Evolutionary conservation across 2,888 invertebrate species (phyloP).

Genomic region (Caenorhabditis wallacei): DNA sequence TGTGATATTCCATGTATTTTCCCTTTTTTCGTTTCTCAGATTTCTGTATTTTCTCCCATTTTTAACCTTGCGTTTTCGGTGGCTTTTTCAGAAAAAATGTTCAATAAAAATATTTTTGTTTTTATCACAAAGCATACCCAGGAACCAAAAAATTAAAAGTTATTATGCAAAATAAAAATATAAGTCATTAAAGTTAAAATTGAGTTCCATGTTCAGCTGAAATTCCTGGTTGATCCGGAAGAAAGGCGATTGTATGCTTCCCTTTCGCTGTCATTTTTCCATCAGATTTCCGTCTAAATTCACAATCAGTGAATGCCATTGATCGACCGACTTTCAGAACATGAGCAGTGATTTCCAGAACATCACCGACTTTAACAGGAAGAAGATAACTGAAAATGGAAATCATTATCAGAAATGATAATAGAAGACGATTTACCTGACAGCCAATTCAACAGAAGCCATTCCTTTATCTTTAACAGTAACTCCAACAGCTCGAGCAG

Average conservation of each 20-base stretch:
- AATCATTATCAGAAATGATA: too few relatives aligned
- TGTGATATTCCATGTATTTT: constrained; percentile 33
- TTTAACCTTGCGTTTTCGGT: constrained; percentile 35
- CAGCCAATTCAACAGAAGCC: constrained; percentile 78
- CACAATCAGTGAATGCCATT: constrained; percentile 80
- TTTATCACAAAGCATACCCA: neutral
- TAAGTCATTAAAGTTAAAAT: constrained; percentile 32
- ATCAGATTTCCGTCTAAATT: constrained; percentile 79
- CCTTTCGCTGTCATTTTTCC: constrained; percentile 78
- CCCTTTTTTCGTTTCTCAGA: constrained; percentile 6
- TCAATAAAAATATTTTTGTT: constrained; percentile 22
- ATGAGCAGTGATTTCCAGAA: constrained; percentile 75
- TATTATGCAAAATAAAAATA: constrained; percentile 23
- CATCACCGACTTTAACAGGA: constrained; percentile 79
- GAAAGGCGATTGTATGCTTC: constrained; percentile 70
- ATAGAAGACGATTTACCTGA: constrained; percentile 76
- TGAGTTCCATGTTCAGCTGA: constrained; percentile 63
- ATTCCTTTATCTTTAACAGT: constrained; percentile 76
- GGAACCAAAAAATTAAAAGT: neutral
- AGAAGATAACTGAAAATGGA: constrained; percentile 78
- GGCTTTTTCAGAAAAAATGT: constrained; percentile 18
- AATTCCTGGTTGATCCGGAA: constrained; percentile 66
- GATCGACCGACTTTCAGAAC: constrained; percentile 80
- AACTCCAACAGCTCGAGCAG: constrained; percentile 77
- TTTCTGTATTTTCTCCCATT: constrained; percentile 12